Conservation (phyloP, 2,113 vertebrate species). For the Opisthocomus hoazin region DNA sequence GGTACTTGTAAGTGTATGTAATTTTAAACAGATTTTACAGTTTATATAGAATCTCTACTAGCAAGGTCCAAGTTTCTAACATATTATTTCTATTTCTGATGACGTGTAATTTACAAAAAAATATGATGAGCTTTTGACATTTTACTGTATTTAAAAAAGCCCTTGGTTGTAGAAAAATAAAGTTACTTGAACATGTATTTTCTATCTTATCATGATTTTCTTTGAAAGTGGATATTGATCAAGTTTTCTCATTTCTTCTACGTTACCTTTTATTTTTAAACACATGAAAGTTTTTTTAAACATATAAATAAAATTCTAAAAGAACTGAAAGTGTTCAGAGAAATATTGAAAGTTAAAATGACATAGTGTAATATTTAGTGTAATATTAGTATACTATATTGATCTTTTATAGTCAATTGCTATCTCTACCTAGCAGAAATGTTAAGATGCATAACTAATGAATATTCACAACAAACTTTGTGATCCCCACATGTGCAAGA, state of each 20-base stretch:
- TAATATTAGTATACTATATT: not conserved
- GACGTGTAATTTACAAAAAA: not conserved
- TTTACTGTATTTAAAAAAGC: not conserved
- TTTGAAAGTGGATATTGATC: not conserved
- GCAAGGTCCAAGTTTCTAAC: not conserved
- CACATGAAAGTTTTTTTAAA: not conserved
- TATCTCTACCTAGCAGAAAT: not conserved
- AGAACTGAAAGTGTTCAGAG: not conserved
- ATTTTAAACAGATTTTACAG: not conserved
- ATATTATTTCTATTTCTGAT: not conserved
- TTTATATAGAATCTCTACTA: not conserved
- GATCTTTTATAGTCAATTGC: not conserved
- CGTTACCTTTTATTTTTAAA: not conserved
- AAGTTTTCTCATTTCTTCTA: not conserved
- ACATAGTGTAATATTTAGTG: not conserved
- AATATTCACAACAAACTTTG: not conserved
- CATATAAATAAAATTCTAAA: not conserved
- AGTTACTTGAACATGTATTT: fast-evolving
- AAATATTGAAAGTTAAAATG: not conserved
- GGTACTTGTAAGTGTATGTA: not conserved
- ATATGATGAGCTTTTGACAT: not conserved
- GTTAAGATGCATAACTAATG: not conserved
- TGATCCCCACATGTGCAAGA: not conserved
- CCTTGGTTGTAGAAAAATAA: not conserved
- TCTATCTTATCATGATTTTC: not conserved